Conservation (phyloP, 2,113 vertebrate genomes). For the Podarcis cretensis region DNA sequence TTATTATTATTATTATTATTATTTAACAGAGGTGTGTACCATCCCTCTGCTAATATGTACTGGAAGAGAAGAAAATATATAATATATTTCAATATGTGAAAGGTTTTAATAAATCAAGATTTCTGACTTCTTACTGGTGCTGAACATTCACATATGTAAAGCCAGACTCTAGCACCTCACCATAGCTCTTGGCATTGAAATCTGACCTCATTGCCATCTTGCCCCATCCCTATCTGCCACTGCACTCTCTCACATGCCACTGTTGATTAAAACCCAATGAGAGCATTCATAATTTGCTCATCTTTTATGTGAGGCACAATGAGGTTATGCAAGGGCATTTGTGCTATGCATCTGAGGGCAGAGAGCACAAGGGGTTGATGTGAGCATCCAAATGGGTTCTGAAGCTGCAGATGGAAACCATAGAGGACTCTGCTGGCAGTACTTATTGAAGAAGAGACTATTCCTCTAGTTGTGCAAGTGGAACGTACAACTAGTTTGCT, state of each 20-base stretch:
- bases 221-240: too few relatives aligned
- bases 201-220: too few relatives aligned
- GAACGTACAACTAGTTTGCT: background rate
- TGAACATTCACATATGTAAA: too few relatives aligned
- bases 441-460: background rate
- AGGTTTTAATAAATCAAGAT: background rate
- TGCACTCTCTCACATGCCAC: too few relatives aligned
- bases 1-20: too few relatives aligned
- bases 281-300: background rate
- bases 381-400: background rate
- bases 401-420: background rate
- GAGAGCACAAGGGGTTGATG: background rate
- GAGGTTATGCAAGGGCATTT: background rate
- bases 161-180: too few relatives aligned
- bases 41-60: background rate
- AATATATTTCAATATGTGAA: background rate
- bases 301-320: background rate
- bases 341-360: background rate
- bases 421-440: background rate
- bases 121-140: too few relatives aligned
- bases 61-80: background rate
- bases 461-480: background rate
- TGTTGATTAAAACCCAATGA: background rate
- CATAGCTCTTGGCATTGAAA: too few relatives aligned
- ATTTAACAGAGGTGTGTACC: background rate